phyloP scores from a whole-genome alignment of 2,113 vertebrate genomes.

The Myrmophylax atrothorax region DNA sequence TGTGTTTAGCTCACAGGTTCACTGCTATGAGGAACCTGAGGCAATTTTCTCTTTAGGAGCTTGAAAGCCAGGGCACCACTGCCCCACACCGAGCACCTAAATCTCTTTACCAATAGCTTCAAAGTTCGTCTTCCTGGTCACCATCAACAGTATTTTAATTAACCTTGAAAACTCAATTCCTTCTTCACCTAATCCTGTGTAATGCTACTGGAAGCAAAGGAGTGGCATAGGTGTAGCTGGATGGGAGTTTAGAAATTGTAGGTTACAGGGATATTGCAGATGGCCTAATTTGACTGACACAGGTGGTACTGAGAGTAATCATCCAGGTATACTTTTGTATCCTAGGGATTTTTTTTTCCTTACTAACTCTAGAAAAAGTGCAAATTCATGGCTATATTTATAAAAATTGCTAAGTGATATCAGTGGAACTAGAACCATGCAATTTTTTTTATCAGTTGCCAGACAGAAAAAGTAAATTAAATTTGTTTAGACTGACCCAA shows the following conservation, averaged over 20 bases:
- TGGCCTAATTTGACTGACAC: background rate
- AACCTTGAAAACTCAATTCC: background rate
- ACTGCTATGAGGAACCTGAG: rapidly evolving
- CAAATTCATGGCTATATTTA: background rate
- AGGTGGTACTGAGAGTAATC: background rate
- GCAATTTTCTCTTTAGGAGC: background rate
- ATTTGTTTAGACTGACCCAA: background rate
- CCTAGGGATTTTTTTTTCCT: background rate
- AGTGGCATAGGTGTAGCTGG: slow-evolving; percentile 13
- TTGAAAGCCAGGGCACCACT: background rate
- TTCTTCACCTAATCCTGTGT: background rate
- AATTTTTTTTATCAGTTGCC: background rate
- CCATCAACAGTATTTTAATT: background rate
- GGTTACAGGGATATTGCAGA: background rate
- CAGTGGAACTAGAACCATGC: background rate
- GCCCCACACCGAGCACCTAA: background rate
- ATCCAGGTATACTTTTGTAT: background rate
- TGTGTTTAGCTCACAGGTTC: background rate
- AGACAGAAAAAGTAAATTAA: background rate
- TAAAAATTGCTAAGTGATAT: background rate
- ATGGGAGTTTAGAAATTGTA: slow-evolving; percentile 18
- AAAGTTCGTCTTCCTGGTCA: background rate
- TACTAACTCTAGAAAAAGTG: background rate
- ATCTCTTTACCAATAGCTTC: background rate
- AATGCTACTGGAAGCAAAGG: slow-evolving; percentile 19